Evolutionary conservation across 2,113 vertebrate genomes (phyloP), one percentile per base, ranked within the genome.

Genomic region (Girardinichthys multiradiatus): DNA sequence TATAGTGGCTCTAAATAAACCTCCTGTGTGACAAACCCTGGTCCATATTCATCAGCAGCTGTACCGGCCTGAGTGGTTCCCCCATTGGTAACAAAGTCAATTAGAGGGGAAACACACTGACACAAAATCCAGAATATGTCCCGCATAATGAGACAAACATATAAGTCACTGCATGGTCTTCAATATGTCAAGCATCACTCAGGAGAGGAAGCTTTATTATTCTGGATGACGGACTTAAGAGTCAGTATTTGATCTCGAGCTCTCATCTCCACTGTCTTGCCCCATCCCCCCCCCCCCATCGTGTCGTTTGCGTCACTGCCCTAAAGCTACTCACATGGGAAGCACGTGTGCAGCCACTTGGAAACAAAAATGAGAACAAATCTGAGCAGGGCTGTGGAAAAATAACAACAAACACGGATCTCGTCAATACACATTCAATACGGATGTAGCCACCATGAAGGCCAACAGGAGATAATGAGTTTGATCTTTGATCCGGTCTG

Each of bases 291-390:
- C 42, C 26, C 64, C 29, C 57, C 72, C 54, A 61, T 68, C 59
- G 62, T 70, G 66, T 80, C 3, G 29, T 82, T 68, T 87, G 80
- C 86, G 64, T 91, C 90, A 90, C 57, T 70, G 82, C 90, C 91
- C 89, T 83, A 59, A 85, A 91, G 89, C 74, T 82, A 81, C 79
- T 91, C 91, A 91, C 89, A 91, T 88, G 89, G 85, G 85, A 82
- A 80, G 79, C 87, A 88, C 26, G 80, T 64, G 57, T 89, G 88
- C 87, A 87, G 77, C 76, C 88, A 62, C 76, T 86, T 83, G 85
- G 80, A 91, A 90, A 87, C 59, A 78, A 85, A 88, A 87, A 87
- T 83, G 21, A 80, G 89, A 91, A 81, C 88, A 86, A 86, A 91
- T 89, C 87, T 73, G 79, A 88, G 83, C 80, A 58, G 77, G 45